Evolutionary conservation across 2,888 invertebrate species (phyloP).

Genomic region (Seira musarum): DNA sequence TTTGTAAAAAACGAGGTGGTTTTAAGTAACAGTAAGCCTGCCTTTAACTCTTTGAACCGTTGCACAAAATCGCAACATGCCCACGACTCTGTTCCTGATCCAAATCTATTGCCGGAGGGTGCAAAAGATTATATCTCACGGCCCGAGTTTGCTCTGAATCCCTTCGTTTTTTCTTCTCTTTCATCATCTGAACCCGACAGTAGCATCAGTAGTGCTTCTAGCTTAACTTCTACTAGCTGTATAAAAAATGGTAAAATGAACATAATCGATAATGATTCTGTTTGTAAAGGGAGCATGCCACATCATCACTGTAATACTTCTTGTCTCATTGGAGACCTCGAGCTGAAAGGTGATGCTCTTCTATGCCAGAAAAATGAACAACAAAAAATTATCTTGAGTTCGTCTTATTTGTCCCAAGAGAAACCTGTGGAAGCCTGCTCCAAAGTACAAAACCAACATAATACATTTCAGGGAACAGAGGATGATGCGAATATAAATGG

Average conservation of each 20-base stretch:
- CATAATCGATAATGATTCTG: conserved; percentile 3
- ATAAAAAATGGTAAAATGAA: not conserved
- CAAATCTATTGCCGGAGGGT: conserved; percentile 46
- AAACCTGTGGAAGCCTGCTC: conserved; percentile 3
- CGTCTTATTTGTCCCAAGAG: not conserved
- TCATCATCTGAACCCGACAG: conserved; percentile 63
- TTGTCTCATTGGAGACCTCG: conserved; percentile 3
- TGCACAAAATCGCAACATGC: conserved; percentile 6
- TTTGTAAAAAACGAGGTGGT: conserved; percentile 46
- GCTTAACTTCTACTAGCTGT: conserved; percentile 41
- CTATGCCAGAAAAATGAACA: not conserved
- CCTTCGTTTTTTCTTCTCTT: conserved; percentile 68
- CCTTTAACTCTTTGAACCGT: not conserved
- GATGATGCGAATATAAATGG: not conserved
- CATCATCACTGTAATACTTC: not conserved
- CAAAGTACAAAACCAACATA: conserved; percentile 9
- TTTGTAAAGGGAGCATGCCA: not conserved
- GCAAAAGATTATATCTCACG: conserved; percentile 66
- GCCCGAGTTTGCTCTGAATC: conserved; percentile 70
- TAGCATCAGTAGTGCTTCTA: conserved; percentile 62
- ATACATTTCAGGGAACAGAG: not conserved
- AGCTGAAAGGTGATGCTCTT: not conserved
- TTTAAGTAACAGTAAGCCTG: conserved; percentile 7
- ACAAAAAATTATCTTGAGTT: not conserved
- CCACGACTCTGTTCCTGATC: conserved; percentile 17